Base-by-base conservation (phyloP, 2,797 vertebrate genomes). In the Malurus splendens region DNA sequence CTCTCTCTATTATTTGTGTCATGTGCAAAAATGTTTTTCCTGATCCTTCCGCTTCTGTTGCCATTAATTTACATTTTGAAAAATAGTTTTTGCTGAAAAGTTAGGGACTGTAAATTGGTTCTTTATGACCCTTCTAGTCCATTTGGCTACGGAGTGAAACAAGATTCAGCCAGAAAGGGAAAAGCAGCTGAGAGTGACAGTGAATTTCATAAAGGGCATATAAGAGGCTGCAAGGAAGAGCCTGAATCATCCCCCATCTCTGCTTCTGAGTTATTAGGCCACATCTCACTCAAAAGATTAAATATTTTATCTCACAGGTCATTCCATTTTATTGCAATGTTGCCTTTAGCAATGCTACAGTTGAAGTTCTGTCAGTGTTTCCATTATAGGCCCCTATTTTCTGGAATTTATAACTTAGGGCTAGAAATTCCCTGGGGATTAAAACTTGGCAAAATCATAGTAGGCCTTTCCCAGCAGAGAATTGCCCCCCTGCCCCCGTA, bases 211-310 rank as follows among this genome's bases (percentile, higher is more conserved):
- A 90, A 92, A 94, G 76, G 62, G 56, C 55, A 78, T 51, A 48
- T 88, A 72, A 79, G 55, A 89, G 17, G 56, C 77, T 87, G 25
- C 45, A 77, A 87, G 72, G 73, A 92, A 94, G 82, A 72, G 44
- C 59, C 38, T 78, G 91, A 93, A 88, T 93, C 92, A 90, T 65
- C 52, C 22, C 55, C 52, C 32, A 36, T 44, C 75, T 87, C 83
- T 86, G 61, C 33, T 85, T 92, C 79, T 95, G 89, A 93, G 83
- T 92, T 92, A 95, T 88, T 93, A 90, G 91, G 87, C 90, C 87
- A 94, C 93, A 93, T 94, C 92, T 96, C 91, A 93, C 86, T 96
- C 93, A 96, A 91, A 96, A 96, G 92, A 94, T 91, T 90, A 94
- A 95, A 91, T 80, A 93, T 94, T 92, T 96, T 91, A 93, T 96